Base-by-base conservation (phyloP, 2,888 invertebrate genomes). In the Drosophila putrida region DNA sequence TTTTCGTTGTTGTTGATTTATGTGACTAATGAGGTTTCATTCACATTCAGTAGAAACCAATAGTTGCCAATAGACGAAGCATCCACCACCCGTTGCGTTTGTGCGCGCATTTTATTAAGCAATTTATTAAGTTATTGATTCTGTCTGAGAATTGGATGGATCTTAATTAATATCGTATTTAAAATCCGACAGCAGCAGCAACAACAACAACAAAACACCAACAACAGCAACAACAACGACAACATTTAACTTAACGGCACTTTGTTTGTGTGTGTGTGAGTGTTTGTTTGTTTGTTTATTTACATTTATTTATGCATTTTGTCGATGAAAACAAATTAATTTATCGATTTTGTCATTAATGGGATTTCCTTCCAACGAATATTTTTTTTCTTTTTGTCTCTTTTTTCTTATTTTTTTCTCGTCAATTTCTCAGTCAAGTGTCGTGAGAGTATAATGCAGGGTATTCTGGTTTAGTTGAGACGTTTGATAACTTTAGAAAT, bases 321-420 rank as follows among this genome's bases (percentile, higher is more conserved):
- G 55, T 55, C 58, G 76, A 63, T 80, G 69, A 64, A 71, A 78
- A 79, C 72, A 77, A 77, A 78, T 75, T 71, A 85, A 87, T 84
- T 83, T 85, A 82, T 82, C 73, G 78, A 84, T 82, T 87, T 83
- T 85, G 85, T 83, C 85, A 80, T 80, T 83, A 82, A 82, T 87
- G 80, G 72, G 85, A 76, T 85, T 83, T 84, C 80, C 82, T 83
- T 75, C 54, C 59, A 63, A 55, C 35, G 27, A 76, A 44, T 49
- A 46, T 38, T 46, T 53, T 36, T 46, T 46, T 53, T 60, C 25
- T 2, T 35, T 43, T 33, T 13, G n/a, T 49, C 54, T 59, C 49
- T 27, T 31, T 58, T 71, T 33, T 31, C 57, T 31, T 31, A 0
- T 6, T 31, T 31, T 31, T 6, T 31, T 31, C 8, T 6, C 46